Conservation (phyloP, 2,888 invertebrate genomes). For the Eristalinus sepulchralis region DNA sequence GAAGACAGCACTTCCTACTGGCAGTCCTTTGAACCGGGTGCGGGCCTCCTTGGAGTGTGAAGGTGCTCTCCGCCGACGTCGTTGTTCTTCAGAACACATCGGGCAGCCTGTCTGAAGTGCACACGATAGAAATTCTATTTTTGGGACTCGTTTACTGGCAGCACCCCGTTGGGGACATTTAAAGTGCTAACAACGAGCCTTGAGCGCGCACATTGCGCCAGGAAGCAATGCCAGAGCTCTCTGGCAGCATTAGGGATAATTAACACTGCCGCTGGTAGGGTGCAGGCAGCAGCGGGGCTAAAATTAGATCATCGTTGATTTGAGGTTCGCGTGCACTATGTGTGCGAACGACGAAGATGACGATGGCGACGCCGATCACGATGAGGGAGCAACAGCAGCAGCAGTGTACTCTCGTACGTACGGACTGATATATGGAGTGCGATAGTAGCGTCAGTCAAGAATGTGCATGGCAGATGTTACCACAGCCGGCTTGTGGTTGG, state of each 20-base stretch:
- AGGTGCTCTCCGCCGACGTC: conserved; percentile 58
- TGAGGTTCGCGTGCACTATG: conserved; percentile 51
- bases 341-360: conserved; percentile 3
- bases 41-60: conserved; percentile 24
- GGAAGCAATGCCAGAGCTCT: conserved; percentile 2
- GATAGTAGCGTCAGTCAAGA: conserved; percentile 26
- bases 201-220: not conserved
- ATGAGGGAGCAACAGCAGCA: conserved; percentile 5
- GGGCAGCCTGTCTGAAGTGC: conserved; percentile 42
- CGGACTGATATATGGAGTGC: not conserved
- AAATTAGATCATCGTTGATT: conserved; percentile 68
- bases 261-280: conserved; percentile 39
- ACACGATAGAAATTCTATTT: conserved; percentile 50
- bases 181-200: conserved; percentile 56
- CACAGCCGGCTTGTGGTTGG: conserved; percentile 6
- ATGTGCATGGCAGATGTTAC: conserved; percentile 57
- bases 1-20: conserved; percentile 51
- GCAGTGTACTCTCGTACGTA: too few species aligned
- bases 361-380: conserved; percentile 22
- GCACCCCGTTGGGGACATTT: conserved; percentile 67
- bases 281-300: conserved; percentile 38
- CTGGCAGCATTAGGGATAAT: conserved; percentile 59
- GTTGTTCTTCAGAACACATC: conserved; percentile 28
- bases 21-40: conserved; percentile 53
- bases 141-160: conserved; percentile 31